Evolutionary conservation across 2,888 invertebrate species (phyloP).

Genomic region (Eristalis arbustorum): DNA sequence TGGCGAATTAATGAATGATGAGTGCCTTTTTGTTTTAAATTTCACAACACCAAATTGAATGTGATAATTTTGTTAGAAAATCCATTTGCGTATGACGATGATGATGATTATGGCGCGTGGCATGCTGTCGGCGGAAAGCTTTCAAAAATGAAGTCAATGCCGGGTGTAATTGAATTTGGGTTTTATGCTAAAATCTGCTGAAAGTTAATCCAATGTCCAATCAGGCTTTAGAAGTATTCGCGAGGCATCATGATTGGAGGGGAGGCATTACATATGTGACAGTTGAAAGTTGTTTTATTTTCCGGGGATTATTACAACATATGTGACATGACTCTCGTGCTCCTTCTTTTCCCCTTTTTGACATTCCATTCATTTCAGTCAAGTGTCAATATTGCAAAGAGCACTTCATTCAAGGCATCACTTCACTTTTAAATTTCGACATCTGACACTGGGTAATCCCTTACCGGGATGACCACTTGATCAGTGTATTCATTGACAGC

Average conservation of each 20-base stretch:
- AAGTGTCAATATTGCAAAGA: not conserved
- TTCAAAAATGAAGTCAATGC: not conserved
- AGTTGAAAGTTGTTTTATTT: not conserved
- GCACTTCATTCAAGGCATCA: not conserved
- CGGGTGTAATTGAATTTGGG: not conserved
- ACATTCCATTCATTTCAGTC: too few relatives aligned
- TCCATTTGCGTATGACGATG: not conserved
- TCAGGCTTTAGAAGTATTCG: not conserved
- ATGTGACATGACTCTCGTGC: too few relatives aligned
- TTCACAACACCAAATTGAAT: not conserved
- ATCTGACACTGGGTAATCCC: not conserved
- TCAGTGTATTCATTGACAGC: not conserved
- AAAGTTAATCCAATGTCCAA: not conserved
- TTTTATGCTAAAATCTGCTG: not conserved
- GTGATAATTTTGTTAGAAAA: not conserved
- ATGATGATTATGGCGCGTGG: not conserved
- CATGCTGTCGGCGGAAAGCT: not conserved
- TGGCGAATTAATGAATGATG: slow-evolving; percentile 49
- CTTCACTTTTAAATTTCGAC: not conserved
- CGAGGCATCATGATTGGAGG: not conserved
- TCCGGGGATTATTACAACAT: too few relatives aligned
- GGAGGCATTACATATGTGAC: not conserved
- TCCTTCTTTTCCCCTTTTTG: too few relatives aligned
- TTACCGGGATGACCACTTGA: not conserved
- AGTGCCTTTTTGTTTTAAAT: slow-evolving; percentile 21